A percentile compares a stretch with the other conserved stretches of the same genome.
phyloP scores from a whole-genome alignment of 2,113 vertebrate genomes.

The Anseranas semipalmata region DNA sequence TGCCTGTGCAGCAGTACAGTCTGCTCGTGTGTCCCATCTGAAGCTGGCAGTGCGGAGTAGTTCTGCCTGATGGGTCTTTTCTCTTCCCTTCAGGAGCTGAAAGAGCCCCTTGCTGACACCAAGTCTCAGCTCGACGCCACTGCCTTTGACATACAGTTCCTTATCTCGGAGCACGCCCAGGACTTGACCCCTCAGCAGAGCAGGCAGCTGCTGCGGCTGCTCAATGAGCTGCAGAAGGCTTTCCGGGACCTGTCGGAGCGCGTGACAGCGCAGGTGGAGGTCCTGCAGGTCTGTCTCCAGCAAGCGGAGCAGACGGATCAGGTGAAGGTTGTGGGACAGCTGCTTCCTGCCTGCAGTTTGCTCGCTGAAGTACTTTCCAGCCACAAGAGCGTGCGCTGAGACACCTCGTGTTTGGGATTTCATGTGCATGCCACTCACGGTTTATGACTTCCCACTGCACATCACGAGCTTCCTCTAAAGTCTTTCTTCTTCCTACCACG shows the following conservation, averaged over 20 bases:
- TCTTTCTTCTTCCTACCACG: background rate
- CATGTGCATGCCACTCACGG: background rate
- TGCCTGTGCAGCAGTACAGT: background rate
- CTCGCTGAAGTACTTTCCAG: background rate
- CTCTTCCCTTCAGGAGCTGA: conserved; percentile 77
- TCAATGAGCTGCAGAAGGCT: conserved; percentile 86
- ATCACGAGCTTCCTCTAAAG: conserved; percentile 28
- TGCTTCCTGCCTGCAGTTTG: conserved; percentile 15
- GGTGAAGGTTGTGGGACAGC: conserved; percentile 70
- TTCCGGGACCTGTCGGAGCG: conserved; percentile 82
- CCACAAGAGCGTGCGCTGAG: background rate
- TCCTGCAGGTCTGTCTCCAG: conserved; percentile 75
- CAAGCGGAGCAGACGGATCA: conserved; percentile 71
- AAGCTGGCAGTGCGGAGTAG: background rate
- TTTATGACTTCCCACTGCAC: background rate
- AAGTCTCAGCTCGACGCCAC: conserved; percentile 80
- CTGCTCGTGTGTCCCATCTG: fast-evolving
- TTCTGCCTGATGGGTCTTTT: background rate
- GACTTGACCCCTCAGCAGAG: conserved; percentile 89
- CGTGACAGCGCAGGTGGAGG: conserved; percentile 72
- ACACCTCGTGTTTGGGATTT: background rate
- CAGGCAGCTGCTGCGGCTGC: conserved; percentile 83
- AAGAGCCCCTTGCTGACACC: conserved; percentile 73
- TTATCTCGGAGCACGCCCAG: conserved; percentile 89
- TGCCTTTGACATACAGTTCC: conserved; percentile 86